phyloP scores from a whole-genome alignment of 2,888 invertebrate genomes.

The Eucera pruinosa region DNA sequence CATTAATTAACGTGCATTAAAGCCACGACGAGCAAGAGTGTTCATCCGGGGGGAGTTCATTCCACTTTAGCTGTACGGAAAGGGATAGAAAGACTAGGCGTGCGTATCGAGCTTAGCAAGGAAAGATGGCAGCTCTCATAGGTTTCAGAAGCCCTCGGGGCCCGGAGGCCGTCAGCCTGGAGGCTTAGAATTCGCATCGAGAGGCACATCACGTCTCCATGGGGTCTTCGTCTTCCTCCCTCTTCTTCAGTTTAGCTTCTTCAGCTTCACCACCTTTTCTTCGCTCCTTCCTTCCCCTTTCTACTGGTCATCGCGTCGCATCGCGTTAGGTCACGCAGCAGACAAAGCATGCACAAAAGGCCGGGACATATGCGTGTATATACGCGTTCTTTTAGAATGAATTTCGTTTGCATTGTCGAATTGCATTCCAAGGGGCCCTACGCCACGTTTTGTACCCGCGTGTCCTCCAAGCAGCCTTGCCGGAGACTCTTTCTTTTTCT shows the following conservation, averaged over 20 bases:
- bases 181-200: slow-evolving; percentile 76
- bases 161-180: slow-evolving; percentile 70
- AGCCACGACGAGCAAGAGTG: slow-evolving; percentile 34
- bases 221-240: slow-evolving; percentile 57
- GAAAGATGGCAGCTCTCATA: slow-evolving; percentile 66
- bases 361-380: slow-evolving; percentile 43
- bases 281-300: slow-evolving; percentile 18
- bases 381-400: slow-evolving; percentile 67
- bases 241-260: slow-evolving; percentile 35
- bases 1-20: slow-evolving; percentile 55
- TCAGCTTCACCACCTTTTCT: slow-evolving; percentile 37
- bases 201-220: slow-evolving; percentile 74
- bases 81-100: background rate
- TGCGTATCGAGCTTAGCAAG: slow-evolving; percentile 51
- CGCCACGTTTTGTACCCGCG: slow-evolving; percentile 74
- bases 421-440: slow-evolving; percentile 78
- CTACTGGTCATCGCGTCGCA: slow-evolving; percentile 39
- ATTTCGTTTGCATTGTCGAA: slow-evolving; percentile 78
- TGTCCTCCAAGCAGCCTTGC: slow-evolving; percentile 80
- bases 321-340: slow-evolving; percentile 52
- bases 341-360: slow-evolving; percentile 50
- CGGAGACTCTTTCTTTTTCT: slow-evolving; percentile 8
- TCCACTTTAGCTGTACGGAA: slow-evolving; percentile 33
- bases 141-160: slow-evolving; percentile 78
- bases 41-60: slow-evolving; percentile 55